Conservation (phyloP, 2,113 vertebrate genomes). For the Cairina moschata region DNA sequence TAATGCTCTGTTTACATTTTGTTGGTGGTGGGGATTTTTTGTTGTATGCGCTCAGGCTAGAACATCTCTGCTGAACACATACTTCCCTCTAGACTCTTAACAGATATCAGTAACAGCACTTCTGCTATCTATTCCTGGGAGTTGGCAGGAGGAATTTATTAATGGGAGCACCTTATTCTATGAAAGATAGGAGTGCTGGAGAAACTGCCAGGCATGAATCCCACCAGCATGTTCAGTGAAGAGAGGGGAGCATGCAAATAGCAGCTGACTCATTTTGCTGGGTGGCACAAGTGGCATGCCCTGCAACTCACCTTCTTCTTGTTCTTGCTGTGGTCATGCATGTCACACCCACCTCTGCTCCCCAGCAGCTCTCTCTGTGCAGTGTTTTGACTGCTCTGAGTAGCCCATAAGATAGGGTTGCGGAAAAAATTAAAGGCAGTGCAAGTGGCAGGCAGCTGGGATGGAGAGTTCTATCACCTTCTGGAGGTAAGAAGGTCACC, state of each 20-base stretch:
- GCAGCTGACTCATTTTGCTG: background rate
- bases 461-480: background rate
- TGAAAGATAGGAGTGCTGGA: background rate
- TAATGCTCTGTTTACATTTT: background rate
- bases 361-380: background rate
- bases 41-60: background rate
- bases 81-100: fast-evolving
- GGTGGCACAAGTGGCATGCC: background rate
- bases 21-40: background rate
- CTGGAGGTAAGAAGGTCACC: background rate
- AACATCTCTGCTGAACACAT: background rate
- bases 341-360: fast-evolving
- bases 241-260: background rate
- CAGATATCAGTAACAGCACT: background rate
- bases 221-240: background rate
- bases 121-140: background rate
- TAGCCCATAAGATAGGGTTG: background rate
- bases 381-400: background rate
- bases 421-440: background rate
- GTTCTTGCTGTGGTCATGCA: fast-evolving
- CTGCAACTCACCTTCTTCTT: background rate
- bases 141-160: background rate
- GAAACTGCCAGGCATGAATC: background rate
- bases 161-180: background rate
- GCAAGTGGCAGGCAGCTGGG: background rate